Conservation (phyloP, 1,140 invertebrate species). For the Sinella curviseta region DNA sequence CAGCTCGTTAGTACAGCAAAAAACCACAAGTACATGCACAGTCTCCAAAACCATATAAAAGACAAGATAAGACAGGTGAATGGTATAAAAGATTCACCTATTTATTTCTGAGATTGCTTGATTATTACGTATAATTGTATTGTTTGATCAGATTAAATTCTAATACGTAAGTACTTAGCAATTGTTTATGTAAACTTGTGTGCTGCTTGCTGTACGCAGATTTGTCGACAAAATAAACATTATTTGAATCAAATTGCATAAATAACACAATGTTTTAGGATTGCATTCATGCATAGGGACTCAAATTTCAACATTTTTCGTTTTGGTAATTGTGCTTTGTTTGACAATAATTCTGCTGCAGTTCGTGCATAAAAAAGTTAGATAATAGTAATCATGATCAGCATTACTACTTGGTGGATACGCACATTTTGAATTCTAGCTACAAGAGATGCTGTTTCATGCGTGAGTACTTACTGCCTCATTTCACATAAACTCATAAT, state of each 20-base stretch:
- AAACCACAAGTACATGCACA: no score
- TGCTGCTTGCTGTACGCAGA: no score
- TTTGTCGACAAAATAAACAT: no score
- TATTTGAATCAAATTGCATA: no score
- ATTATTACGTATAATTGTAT: background rate
- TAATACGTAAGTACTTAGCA: no score
- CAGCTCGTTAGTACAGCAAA: background rate
- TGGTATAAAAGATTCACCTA: background rate
- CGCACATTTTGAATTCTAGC: background rate
- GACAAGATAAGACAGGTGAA: background rate
- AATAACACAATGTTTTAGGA: no score
- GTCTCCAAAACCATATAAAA: background rate
- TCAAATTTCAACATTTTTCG: background rate
- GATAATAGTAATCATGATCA: background rate
- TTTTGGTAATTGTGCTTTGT: background rate
- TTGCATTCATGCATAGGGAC: no score
- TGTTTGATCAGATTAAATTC: no score
- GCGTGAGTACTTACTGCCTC: background rate
- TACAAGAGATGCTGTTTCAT: background rate
- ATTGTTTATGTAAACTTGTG: no score
- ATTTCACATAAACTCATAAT: background rate
- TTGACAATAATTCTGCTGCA: background rate
- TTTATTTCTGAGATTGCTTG: background rate
- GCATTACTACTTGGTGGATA: no score
- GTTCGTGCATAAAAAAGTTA: background rate